phyloP scores from a whole-genome alignment of 2,888 invertebrate genomes.

The Cyclophora albipunctata region DNA sequence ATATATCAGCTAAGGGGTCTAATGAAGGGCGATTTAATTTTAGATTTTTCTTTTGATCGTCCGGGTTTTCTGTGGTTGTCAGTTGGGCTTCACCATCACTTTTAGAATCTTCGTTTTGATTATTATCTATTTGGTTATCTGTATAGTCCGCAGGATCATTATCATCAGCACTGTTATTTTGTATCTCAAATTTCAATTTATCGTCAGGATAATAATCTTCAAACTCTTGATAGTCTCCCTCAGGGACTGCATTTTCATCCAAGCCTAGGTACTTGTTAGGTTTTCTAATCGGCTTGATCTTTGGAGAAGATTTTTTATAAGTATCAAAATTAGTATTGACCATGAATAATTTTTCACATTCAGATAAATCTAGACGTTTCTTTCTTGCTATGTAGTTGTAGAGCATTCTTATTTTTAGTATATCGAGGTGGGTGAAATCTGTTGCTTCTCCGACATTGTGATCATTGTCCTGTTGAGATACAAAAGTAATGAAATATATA shows the following conservation, averaged over 20 bases:
- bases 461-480: slow-evolving; percentile 1
- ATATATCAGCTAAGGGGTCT: background rate
- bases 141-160: too few species aligned
- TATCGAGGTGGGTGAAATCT: slow-evolving; percentile 31
- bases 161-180: too few species aligned
- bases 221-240: slow-evolving; percentile 3
- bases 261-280: slow-evolving; percentile 32
- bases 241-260: background rate
- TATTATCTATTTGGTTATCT: too few species aligned
- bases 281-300: slow-evolving; percentile 24
- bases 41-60: too few species aligned
- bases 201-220: background rate
- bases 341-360: slow-evolving; percentile 41
- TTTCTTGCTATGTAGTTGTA: slow-evolving; percentile 40
- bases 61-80: too few species aligned
- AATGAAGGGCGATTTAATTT: background rate
- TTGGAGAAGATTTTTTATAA: slow-evolving; percentile 7
- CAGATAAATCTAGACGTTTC: slow-evolving; percentile 19
- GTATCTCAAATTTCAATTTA: background rate
- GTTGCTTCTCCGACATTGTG: slow-evolving; percentile 15
- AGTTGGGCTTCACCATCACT: too few species aligned
- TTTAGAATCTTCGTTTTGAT: too few species aligned
- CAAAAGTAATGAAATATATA: too few species aligned
- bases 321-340: slow-evolving; percentile 25
- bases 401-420: slow-evolving; percentile 45